A percentile compares a stretch with the other conserved stretches of the same genome.
Evolutionary conservation across 1,140 invertebrate genomes (phyloP).

Genomic region (Drosophila pectinifera): DNA sequence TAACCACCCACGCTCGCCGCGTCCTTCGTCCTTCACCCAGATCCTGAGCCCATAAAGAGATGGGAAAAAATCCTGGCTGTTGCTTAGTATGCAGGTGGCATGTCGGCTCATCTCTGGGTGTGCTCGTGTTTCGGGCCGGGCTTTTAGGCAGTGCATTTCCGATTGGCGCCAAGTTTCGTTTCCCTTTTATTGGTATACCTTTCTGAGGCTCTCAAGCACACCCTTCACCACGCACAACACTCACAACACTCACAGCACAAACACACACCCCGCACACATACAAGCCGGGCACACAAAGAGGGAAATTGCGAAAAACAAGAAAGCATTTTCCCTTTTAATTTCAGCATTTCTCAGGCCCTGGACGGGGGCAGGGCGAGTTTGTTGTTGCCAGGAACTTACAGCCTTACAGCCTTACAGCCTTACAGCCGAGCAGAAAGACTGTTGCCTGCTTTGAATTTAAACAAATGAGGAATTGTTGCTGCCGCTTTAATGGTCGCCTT

Average conservation of each 20-base stretch:
- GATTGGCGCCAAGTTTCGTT: slow-evolving; percentile 49
- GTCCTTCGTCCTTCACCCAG: neutral
- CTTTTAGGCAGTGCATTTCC: slow-evolving; percentile 66
- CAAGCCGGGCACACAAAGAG: slow-evolving; percentile 16
- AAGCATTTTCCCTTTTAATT: slow-evolving; percentile 76
- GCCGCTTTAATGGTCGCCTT: slow-evolving; percentile 52
- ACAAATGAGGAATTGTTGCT: slow-evolving; percentile 70
- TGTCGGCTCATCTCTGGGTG: slow-evolving; percentile 22
- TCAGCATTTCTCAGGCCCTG: slow-evolving; percentile 59
- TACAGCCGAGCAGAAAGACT: slow-evolving; percentile 60
- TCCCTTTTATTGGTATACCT: slow-evolving; percentile 52
- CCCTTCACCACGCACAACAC: slow-evolving; percentile 63
- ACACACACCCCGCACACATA: slow-evolving; percentile 45
- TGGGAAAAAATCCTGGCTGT: slow-evolving; percentile 43
- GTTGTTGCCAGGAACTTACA: slow-evolving; percentile 9
- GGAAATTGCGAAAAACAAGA: slow-evolving; percentile 41
- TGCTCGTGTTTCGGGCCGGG: slow-evolving; percentile 5
- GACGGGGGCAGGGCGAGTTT: neutral
- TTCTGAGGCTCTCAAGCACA: slow-evolving; percentile 51
- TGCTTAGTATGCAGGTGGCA: slow-evolving; percentile 73
- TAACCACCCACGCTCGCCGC: slow-evolving; percentile 41
- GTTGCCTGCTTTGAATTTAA: slow-evolving; percentile 80
- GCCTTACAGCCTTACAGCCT: slow-evolving; percentile 24
- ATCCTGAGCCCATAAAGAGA: slow-evolving; percentile 4
- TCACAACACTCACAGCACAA: slow-evolving; percentile 10